A percentile compares a stretch with the other conserved stretches of the same genome.
Evolutionary conservation across 2,113 vertebrate genomes (phyloP).

Genomic region (Origma solitaria): DNA sequence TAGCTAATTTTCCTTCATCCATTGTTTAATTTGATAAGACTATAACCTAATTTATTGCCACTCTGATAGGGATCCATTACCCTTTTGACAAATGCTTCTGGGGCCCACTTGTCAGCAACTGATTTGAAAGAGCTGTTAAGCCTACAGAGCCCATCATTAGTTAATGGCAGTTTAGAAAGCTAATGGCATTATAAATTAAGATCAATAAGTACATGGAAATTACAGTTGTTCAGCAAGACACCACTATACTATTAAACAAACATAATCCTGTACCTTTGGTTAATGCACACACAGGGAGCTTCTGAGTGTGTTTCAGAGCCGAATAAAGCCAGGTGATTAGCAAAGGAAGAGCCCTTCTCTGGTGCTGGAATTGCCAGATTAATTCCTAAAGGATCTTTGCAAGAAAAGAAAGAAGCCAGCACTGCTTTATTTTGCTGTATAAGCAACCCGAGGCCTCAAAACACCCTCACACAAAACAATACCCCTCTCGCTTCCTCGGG

Average conservation of each 20-base stretch:
- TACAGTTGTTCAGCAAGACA: conserved; percentile 76
- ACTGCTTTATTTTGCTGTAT: conserved; percentile 55
- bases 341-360: conserved; percentile 40
- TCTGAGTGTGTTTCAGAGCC: conserved; percentile 45
- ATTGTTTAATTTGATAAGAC: conserved; percentile 80
- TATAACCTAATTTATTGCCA: conserved; percentile 83
- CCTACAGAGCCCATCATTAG: conserved; percentile 77
- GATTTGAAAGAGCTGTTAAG: conserved; percentile 79
- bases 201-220: conserved; percentile 82
- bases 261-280: conserved; percentile 64
- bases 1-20: conserved; percentile 82
- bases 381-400: conserved; percentile 41
- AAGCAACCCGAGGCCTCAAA: conserved; percentile 57
- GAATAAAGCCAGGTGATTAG: conserved; percentile 58
- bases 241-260: conserved; percentile 72
- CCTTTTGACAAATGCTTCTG: conserved; percentile 82
- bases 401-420: neutral
- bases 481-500: neutral
- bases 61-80: conserved; percentile 81
- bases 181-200: conserved; percentile 84
- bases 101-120: conserved; percentile 79
- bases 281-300: conserved; percentile 36
- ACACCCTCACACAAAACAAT: neutral
- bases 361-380: conserved; percentile 30
- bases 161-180: conserved; percentile 81